Base-by-base conservation (phyloP, 2,797 vertebrate species). In the Steatocranus sp. region DNA sequence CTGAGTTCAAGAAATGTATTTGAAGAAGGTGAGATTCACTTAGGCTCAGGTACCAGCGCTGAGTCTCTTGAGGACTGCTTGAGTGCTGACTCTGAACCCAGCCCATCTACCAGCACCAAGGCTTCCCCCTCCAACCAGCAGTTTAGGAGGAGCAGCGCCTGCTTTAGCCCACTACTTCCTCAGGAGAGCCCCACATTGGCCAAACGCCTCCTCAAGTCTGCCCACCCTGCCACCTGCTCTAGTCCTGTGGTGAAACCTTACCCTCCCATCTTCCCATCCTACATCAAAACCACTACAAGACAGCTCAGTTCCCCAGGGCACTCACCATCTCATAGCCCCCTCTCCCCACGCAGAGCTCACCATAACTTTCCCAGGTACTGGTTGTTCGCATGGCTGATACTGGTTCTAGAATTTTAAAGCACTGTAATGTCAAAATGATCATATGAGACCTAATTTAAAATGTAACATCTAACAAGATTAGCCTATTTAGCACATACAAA, bases 261-360 rank as follows among this genome's bases (percentile, higher is more conserved):
- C 83, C 96, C 96, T 6, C 95, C 96, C 14, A 96, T 98, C 86
- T 96, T 96, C 80, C 96, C 98, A 1, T 97, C 97, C 87, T 99
- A 99, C 94, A 97, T 99, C 90, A 98, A 97, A 95, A 99, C 98
- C 85, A 99, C 98, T 85, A 98, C 98, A 1, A 95, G 98, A 58
- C 98, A 99, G 90, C 96, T 98, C 85, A 98, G 97, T 93, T 98
- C 98, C 61, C 97, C 97, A 3, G 96, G 96, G n/a, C 96, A 96
- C 77, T 98, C 98, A 11, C 97, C 98, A 1, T 96, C 95, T 15
- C 96, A 97, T 81, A 99, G 98, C 85, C 98, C 98, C 0, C 93
- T 96, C 82, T 94, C 96, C 75, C 94, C 94, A 1, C 95, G 97
- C 79, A 96, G 96, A 25, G 93, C 87, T 75, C 86, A 93, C 6